Conservation (phyloP, 2,888 invertebrate species). For the Pecten maximus region DNA sequence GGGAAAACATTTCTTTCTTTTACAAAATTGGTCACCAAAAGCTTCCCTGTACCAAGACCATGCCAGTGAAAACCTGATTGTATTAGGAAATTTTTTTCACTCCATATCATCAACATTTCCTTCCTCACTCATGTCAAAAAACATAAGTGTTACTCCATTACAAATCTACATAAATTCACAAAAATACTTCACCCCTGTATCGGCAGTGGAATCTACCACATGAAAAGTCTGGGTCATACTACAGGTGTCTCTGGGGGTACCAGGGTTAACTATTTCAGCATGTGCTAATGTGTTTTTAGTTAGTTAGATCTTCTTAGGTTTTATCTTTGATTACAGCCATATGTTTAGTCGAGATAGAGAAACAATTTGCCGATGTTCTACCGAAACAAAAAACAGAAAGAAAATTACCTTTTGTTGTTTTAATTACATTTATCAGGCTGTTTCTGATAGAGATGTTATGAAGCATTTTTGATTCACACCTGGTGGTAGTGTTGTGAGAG, state of each 20-base stretch:
- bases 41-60: not conserved
- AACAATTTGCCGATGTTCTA: not conserved
- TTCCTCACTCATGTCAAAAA: constrained; percentile 28
- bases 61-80: not conserved
- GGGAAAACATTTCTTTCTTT: no score
- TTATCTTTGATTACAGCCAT: not conserved
- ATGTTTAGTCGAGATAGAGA: constrained; percentile 5
- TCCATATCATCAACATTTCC: constrained; percentile 5
- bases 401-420: constrained; percentile 21
- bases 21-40: not conserved
- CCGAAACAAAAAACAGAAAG: not conserved
- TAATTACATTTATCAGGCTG: not conserved
- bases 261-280: constrained; percentile 30
- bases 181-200: not conserved
- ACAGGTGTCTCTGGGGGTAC: not conserved
- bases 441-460: not conserved
- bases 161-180: constrained; percentile 25
- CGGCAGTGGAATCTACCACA: not conserved
- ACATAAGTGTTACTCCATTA: constrained; percentile 20
- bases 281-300: constrained; percentile 29
- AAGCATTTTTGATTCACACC: not conserved
- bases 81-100: constrained; percentile 24
- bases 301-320: not conserved
- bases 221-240: not conserved
- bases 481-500: constrained; percentile 3